phyloP scores from a whole-genome alignment of 1,140 invertebrate genomes.

The Megathymus violae region DNA sequence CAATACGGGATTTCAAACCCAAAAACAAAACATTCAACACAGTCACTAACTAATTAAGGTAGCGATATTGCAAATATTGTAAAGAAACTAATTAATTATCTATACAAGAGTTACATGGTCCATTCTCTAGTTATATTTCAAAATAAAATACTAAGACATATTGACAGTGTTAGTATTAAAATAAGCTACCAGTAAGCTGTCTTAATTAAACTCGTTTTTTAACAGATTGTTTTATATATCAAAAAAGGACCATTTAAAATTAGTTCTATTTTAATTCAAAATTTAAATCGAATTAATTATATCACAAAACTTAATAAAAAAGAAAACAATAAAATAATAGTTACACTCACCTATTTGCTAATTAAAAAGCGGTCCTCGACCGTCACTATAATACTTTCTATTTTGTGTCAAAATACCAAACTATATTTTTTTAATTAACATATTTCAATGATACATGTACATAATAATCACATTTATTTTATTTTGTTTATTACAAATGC shows the following conservation, averaged over 20 bases:
- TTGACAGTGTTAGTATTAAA: background rate
- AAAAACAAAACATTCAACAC: too few relatives aligned
- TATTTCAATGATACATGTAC: background rate
- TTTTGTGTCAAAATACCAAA: background rate
- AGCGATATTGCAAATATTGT: too few relatives aligned
- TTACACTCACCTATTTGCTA: background rate
- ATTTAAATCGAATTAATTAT: too few relatives aligned
- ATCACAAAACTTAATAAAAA: background rate
- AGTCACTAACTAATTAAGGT: too few relatives aligned
- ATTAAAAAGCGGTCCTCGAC: background rate
- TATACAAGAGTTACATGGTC: too few relatives aligned
- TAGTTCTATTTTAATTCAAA: too few relatives aligned
- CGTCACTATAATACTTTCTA: background rate
- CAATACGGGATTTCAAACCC: too few relatives aligned
- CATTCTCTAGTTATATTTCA: too few relatives aligned
- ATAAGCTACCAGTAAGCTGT: background rate
- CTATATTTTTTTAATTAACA: background rate
- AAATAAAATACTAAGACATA: background rate
- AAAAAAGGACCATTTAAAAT: too few relatives aligned
- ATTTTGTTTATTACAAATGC: background rate
- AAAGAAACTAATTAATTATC: too few relatives aligned
- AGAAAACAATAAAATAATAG: background rate
- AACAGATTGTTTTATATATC: too few relatives aligned
- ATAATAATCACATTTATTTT: background rate
- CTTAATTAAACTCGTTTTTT: background rate